Percentiles rank a stretch among this genome's conserved stretches.
These are phyloP conservation scores for Gymnobelideus leadbeateri DNA, from an alignment of 2,113 vertebrate species.

Conservation along the genomic window DNA sequence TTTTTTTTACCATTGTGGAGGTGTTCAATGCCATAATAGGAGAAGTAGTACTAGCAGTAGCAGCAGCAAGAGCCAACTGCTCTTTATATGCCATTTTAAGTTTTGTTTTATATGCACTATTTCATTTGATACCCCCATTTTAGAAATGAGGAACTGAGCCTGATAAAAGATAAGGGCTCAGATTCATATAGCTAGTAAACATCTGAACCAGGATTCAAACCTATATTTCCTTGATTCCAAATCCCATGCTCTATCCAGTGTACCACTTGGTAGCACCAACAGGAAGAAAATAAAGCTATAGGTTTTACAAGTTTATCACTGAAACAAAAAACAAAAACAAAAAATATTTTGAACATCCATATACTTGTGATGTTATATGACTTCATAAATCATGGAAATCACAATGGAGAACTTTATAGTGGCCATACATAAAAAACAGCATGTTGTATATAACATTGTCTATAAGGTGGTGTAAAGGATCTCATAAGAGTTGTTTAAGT, in stretches of 20 bases:
- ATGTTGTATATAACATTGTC: not conserved
- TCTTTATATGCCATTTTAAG: no score
- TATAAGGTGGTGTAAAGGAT: not conserved
- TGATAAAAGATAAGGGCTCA: not conserved
- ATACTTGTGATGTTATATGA: not conserved
- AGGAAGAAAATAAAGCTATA: not conserved
- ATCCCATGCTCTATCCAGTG: not conserved
- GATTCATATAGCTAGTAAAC: not conserved
- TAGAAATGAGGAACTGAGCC: not conserved
- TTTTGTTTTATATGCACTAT: no score
- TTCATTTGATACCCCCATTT: not conserved
- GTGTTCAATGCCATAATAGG: no score
- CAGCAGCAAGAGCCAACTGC: no score
- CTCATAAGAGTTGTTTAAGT: not conserved
- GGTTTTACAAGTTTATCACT: not conserved
- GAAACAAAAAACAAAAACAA: not conserved
- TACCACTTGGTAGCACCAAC: not conserved
- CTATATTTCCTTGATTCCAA: not conserved
- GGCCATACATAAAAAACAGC: not conserved
- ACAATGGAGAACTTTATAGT: not conserved
- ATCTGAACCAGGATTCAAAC: not conserved
- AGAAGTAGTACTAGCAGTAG: no score
- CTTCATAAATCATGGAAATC: not conserved
- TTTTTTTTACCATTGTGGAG: not conserved
- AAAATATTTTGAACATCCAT: not conserved